These are phyloP conservation scores for Otocyon megalotis DNA, from an alignment of 2,113 vertebrate genomes.

Conservation along the genomic window DNA sequence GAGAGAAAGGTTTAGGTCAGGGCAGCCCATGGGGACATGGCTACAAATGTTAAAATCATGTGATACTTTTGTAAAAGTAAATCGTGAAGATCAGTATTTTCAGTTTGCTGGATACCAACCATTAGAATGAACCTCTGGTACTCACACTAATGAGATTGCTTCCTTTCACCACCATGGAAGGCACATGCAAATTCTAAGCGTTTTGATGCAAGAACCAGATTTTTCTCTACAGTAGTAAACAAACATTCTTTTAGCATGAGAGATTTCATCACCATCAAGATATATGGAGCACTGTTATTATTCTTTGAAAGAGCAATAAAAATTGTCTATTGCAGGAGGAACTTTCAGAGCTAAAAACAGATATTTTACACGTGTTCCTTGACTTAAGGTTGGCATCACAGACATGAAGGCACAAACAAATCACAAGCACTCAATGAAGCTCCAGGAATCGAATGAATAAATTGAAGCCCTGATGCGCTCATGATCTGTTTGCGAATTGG, in stretches of 20 bases:
- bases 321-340: rapidly evolving
- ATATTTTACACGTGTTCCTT: neutral
- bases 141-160: neutral
- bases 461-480: neutral
- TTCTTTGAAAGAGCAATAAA: neutral
- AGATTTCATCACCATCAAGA: neutral
- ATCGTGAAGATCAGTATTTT: neutral
- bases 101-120: neutral
- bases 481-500: neutral
- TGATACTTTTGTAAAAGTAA: neutral
- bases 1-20: neutral
- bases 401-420: neutral
- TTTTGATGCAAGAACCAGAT: neutral
- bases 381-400: neutral
- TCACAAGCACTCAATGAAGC: neutral
- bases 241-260: neutral
- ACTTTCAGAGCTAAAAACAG: neutral
- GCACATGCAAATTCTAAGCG: neutral
- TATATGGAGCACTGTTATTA: neutral
- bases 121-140: neutral
- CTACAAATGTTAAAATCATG: neutral
- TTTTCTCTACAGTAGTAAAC: neutral
- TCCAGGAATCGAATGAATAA: neutral
- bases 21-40: neutral
- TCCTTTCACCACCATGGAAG: neutral